phyloP scores from a whole-genome alignment of 1,140 invertebrate genomes.

The Pristionchus pacificus region DNA sequence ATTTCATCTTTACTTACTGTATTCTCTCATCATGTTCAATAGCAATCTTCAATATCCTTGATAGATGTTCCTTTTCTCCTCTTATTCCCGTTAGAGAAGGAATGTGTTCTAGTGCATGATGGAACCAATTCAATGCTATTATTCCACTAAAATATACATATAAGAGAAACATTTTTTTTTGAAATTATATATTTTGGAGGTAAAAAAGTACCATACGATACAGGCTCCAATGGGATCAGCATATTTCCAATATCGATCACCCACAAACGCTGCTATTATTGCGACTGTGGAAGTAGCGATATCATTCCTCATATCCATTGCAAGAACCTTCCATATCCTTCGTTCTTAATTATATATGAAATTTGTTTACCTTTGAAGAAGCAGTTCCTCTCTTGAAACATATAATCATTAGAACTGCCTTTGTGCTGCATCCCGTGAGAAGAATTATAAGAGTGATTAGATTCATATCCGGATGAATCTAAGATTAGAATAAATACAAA shows the following conservation, averaged over 20 bases:
- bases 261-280: conserved; percentile 39
- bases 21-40: conserved; percentile 57
- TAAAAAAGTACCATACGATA: conserved; percentile 31
- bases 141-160: conserved; percentile 25
- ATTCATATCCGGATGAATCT: conserved; percentile 34
- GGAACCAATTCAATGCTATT: conserved; percentile 36
- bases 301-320: conserved; percentile 50
- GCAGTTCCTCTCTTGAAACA: conserved; percentile 29
- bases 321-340: conserved; percentile 22
- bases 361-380: conserved; percentile 4
- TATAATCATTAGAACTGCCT: conserved; percentile 27
- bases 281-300: conserved; percentile 42
- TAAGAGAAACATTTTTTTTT: background rate
- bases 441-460: conserved; percentile 27
- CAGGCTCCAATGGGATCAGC: conserved; percentile 38
- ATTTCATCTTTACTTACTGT: conserved; percentile 21
- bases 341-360: background rate
- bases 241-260: conserved; percentile 37
- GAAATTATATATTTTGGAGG: conserved; percentile 2
- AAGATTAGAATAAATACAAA: conserved; percentile 10
- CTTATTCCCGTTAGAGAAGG: conserved; percentile 25
- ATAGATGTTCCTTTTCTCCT: conserved; percentile 30
- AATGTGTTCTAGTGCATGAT: conserved; percentile 32
- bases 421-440: conserved; percentile 20
- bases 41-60: conserved; percentile 32